Conservation (phyloP, 2,113 vertebrate species). For the Oxyura jamaicensis region DNA sequence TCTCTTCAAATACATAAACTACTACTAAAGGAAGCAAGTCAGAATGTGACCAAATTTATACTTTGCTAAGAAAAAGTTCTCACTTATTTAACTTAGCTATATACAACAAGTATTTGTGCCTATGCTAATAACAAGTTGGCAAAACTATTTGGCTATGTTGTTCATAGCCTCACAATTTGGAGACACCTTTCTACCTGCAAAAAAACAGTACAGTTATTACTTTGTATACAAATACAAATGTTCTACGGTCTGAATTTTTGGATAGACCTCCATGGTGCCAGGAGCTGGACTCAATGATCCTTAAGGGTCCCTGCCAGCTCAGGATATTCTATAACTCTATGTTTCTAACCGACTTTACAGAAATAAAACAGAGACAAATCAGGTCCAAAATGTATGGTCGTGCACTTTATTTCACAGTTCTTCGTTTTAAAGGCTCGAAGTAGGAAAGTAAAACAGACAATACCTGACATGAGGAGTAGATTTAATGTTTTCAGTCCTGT, state of each 20-base stretch:
- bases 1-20: background rate
- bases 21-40: background rate
- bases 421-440: background rate
- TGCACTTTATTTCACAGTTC: background rate
- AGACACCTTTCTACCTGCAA: background rate
- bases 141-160: background rate
- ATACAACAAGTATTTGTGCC: background rate
- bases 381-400: background rate
- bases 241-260: no score
- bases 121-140: background rate
- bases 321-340: no score
- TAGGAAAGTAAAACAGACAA: background rate
- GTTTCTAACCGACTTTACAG: background rate
- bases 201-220: background rate
- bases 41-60: background rate
- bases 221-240: background rate
- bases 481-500: conserved; percentile 85
- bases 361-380: background rate
- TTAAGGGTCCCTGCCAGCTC: no score
- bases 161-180: background rate
- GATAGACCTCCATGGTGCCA: no score
- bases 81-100: background rate
- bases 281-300: no score
- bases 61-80: background rate
- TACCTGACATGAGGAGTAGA: conserved; percentile 90